A percentile compares a stretch with the other conserved stretches of the same genome.
Conservation (phyloP, 2,113 vertebrate genomes). For the Dasyornis broadbenti region DNA sequence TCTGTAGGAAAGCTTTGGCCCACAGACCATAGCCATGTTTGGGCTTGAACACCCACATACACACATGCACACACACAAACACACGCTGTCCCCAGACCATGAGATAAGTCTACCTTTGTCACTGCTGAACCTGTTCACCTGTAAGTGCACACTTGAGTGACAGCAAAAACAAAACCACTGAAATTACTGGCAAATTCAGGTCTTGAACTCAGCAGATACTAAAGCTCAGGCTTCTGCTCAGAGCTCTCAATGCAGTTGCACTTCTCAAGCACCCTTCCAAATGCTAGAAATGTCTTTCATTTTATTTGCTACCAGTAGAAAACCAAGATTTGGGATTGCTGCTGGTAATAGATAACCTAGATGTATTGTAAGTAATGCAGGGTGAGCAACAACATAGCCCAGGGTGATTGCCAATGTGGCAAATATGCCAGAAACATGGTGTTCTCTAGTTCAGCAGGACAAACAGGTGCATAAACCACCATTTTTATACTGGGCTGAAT, state of each 20-base stretch:
- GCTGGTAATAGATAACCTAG: neutral
- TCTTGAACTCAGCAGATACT: neutral
- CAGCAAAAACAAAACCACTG: neutral
- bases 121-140: rapidly evolving
- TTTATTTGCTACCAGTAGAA: neutral
- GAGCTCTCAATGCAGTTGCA: neutral
- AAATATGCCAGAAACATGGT: neutral
- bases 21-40: rapidly evolving
- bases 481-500: neutral
- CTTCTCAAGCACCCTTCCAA: neutral
- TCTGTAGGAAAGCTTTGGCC: neutral
- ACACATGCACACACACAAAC: too few relatives aligned
- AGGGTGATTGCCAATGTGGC: neutral
- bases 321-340: neutral
- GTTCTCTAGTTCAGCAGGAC: neutral
- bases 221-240: neutral
- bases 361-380: neutral
- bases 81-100: neutral
- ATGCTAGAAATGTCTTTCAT: neutral
- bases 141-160: neutral
- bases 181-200: neutral
- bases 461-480: neutral
- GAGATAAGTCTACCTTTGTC: rapidly evolving
- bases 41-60: neutral
- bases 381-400: neutral